A percentile compares a stretch with the other conserved stretches of the same genome.
Evolutionary conservation across 2,797 vertebrate species (phyloP).

Genomic region (Esox lucius): DNA sequence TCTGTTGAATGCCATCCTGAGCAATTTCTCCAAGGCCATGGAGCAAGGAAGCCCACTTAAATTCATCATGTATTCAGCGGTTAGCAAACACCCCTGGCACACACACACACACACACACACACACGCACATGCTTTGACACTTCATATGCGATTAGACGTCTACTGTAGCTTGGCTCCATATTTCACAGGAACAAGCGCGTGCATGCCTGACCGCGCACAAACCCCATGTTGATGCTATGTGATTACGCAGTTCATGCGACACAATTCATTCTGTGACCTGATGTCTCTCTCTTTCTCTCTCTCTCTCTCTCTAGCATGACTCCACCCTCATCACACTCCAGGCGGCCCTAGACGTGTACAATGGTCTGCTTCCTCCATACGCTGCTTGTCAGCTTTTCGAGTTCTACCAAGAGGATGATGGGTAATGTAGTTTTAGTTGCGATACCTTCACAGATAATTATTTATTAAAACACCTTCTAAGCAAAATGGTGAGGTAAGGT

Average conservation of each 20-base stretch:
- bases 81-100: slow-evolving; percentile 62
- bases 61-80: slow-evolving; percentile 86
- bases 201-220: not conserved
- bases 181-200: not conserved
- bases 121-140: slow-evolving; percentile 1
- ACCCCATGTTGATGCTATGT: not conserved
- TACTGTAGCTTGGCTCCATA: not conserved
- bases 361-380: slow-evolving; percentile 83
- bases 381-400: slow-evolving; percentile 88
- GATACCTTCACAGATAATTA: not conserved
- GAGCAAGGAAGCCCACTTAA: slow-evolving; percentile 72
- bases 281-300: not conserved
- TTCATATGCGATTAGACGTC: slow-evolving; percentile 1
- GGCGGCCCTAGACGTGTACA: slow-evolving; percentile 85
- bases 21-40: slow-evolving; percentile 75
- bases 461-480: too few species aligned
- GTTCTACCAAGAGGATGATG: slow-evolving; percentile 80
- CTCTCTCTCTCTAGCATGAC: slow-evolving; percentile 76
- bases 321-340: slow-evolving; percentile 87
- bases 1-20: slow-evolving; percentile 80
- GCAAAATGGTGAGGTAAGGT: too few species aligned
- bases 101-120: not conserved
- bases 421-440: slow-evolving; percentile 54
- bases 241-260: not conserved
- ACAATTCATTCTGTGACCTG: not conserved